These are phyloP conservation scores for Cantharis lateralis DNA, from an alignment of 2,888 invertebrate species.

Conservation along the genomic window DNA sequence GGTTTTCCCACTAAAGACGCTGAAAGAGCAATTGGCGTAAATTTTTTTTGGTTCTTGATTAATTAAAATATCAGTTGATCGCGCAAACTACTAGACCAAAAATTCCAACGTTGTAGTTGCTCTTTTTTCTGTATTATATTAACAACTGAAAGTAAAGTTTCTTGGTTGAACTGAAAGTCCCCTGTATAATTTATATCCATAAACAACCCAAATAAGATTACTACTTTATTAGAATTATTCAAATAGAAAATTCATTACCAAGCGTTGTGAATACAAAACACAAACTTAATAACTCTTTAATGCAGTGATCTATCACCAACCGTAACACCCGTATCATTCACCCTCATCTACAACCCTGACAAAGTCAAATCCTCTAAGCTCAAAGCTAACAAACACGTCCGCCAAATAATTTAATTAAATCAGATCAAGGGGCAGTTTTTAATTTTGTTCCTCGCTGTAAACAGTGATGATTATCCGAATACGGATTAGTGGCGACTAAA, in stretches of 20 bases:
- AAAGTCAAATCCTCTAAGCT: slow-evolving; percentile 44
- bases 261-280: slow-evolving; percentile 33
- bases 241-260: slow-evolving; percentile 37
- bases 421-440: slow-evolving; percentile 50
- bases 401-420: slow-evolving; percentile 52
- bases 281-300: slow-evolving; percentile 49
- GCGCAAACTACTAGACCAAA: no score
- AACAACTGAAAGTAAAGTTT: neutral
- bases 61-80: no score
- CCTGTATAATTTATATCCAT: neutral
- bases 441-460: slow-evolving; percentile 42
- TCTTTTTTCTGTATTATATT: no score
- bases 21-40: no score
- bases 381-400: slow-evolving; percentile 44
- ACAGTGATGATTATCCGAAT: slow-evolving; percentile 33
- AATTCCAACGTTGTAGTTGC: no score
- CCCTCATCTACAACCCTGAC: slow-evolving; percentile 34
- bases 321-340: slow-evolving; percentile 36
- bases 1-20: no score
- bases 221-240: slow-evolving; percentile 34
- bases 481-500: slow-evolving; percentile 26
- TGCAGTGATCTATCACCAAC: slow-evolving; percentile 46
- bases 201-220: slow-evolving; percentile 27
- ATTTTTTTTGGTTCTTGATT: no score
- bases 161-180: neutral